Percentiles rank a stretch among this genome's conserved stretches.
These are phyloP conservation scores for Anticlea derivata DNA, from an alignment of 2,888 invertebrate genomes.

Conservation along the genomic window DNA sequence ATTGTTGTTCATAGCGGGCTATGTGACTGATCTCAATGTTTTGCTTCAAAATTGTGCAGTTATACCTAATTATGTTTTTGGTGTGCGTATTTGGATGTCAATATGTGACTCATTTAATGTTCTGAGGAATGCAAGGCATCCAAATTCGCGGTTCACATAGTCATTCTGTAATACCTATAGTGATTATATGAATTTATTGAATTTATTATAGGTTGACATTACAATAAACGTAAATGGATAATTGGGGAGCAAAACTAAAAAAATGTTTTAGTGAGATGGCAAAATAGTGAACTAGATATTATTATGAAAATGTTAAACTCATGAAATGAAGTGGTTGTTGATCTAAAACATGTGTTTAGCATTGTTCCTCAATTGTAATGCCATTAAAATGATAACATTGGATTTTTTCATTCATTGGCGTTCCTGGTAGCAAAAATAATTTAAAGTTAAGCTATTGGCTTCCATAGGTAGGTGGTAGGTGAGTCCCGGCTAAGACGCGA, in stretches of 20 bases:
- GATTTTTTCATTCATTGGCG: background rate
- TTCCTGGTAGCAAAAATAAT: no score
- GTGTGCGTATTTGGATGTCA: constrained; percentile 50
- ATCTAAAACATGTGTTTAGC: constrained; percentile 58
- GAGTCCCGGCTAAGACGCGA: no score
- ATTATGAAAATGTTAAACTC: constrained; percentile 47
- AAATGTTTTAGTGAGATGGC: constrained; percentile 38
- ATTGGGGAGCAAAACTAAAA: constrained; percentile 77
- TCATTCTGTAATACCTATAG: constrained; percentile 54
- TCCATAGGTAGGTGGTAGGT: no score
- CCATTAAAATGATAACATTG: constrained; percentile 50
- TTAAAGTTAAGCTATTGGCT: no score
- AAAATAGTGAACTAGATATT: constrained; percentile 45
- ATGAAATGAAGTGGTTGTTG: constrained; percentile 49
- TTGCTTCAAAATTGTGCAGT: constrained; percentile 18
- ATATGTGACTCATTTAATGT: constrained; percentile 42
- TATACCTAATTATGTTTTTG: constrained; percentile 27
- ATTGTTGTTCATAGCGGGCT: constrained; percentile 24
- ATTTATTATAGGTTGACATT: constrained; percentile 51
- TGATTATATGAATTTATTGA: constrained; percentile 48
- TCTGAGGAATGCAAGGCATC: constrained; percentile 40
- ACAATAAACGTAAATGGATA: constrained; percentile 60
- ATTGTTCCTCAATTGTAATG: constrained; percentile 72
- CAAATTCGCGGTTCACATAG: constrained; percentile 58
- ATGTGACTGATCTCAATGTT: constrained; percentile 26